Evolutionary conservation across 2,888 invertebrate species (phyloP), one percentile per base, ranked within the genome.

Genomic region (Neocrepidodera transversa): DNA sequence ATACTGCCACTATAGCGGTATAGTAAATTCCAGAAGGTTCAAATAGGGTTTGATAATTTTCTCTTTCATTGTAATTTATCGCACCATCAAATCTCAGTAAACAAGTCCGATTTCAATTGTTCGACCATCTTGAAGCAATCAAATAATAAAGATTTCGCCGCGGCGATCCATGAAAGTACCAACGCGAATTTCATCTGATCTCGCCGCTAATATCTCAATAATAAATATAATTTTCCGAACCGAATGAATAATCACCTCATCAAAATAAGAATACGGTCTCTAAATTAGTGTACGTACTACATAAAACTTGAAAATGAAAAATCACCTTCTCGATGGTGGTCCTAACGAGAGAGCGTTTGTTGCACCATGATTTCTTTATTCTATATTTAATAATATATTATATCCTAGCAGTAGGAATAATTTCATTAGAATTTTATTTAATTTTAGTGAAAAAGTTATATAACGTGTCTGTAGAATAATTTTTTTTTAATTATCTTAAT

Each of bases 121-220:
- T 48, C 32, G 18, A 48, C 11, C 14, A 17, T 1, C 32, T 32
- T 23, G 18, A 20, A 36, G 35, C 36, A 49, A 49, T 49, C 49
- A 36, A 49, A 36, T 49, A n/a, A n/a, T n/a, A 38, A 14, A 49
- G 23, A 36, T 49, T 36, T 49, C 36, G 14, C 49, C 36, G 36
- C 50, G 26, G 14, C 38, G 38, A 38, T 11, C 26, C 38, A 50
- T 50, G 50, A 38, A 50, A 35, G 49, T 38, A 50, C 16, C 35
- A 50, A 53, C 26, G 58, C 53, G 35, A 59, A 59, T 53, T 49
- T 30, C 48, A 42, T 49, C 53, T 48, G 60, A 60, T 60, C 55
- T 51, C 23, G 51, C 55, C 51, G 55, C 60, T 55, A 56, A 55
- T 60, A 50, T 60, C 55, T 60, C 55, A 55, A 60, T 60, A 60